Evolutionary conservation across 2,888 invertebrate genomes (phyloP), one percentile per base, ranked within the genome.

Genomic region (Diarsia rubi): DNA sequence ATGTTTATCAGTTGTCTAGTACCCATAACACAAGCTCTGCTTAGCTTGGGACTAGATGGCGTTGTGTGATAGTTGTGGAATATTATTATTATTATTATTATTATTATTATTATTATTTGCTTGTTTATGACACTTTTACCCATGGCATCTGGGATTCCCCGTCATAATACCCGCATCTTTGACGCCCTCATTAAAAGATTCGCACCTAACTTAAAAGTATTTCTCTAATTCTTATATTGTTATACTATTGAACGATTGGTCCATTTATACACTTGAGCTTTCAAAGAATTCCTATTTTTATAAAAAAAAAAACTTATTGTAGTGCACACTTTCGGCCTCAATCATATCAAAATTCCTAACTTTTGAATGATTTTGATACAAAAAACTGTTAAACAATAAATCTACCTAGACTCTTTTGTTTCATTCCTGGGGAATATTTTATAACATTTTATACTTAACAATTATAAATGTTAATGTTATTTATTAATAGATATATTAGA

Each of bases 181-280:
- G 27, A 75, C 52, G 87, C 77, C 75, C 77, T 78, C 52, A 62
- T 73, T 11, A 6, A 73, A 68, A 82, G 66, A 72, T 65, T 82
- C 79, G 72, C 74, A 82, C 75, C 64, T 74, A 77, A 79, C 70
- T 68, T 70, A 79, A 84, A 89, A 86, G 77, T 84, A 83, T 85
- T 84, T 83, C 85, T 84, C 79, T 79, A 75, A 81, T 83, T 87
- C 79, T 84, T 80, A 85, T 89, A 89, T 88, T 87, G 81, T 89
- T 89, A 88, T 89, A 91, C 86, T 88, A 88, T 90, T 88, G 77
- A 86, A 84, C 89, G 89, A 91, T 94, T 92, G 95, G 95, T 96
- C 96, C 95, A 95, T 91, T 88, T 94, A 91, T 93, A 95, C 90
- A 94, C 94, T 95, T 94, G 95, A 96, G 95, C 95, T 96, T 96